Base-by-base conservation (phyloP, 2,888 invertebrate species). In the Conus canariensis region DNA sequence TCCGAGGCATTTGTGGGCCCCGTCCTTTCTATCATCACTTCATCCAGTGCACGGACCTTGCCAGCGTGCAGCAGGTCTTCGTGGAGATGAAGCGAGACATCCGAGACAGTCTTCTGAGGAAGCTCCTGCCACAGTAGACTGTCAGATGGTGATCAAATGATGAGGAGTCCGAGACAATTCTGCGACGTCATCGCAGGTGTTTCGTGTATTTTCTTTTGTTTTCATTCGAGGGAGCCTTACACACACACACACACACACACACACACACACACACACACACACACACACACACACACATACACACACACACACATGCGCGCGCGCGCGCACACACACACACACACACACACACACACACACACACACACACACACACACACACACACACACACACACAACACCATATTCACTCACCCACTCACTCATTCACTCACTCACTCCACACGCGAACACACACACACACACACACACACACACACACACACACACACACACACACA, bases 11-110 rank as follows among this genome's bases (percentile, higher is more conserved):
- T 14, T 89, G 85, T 30, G 74, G 70, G 5, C 30, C 56, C 19
- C 85, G 89, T 12, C 89, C 64, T 5, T 58, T 85, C n/a, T 89
- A 89, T 30, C 89, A 89, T 59, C 89, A 89, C 77, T 89, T 89
- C 45, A 9, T 89, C 85, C 12, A 25, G 70, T 67, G 70, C 77
- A 85, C 77, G 59, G 89, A 89, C 59, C 58, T 56, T 12, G 3
- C 12, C 74, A 89, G 74, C 25, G 89, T 89, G 70, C 85, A 85
- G 74, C 30, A 67, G 22, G 85, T 77, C 9, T 85, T 89, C 59
- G 85, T 70, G n/a, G 89, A 89, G 58, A 85, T 89, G 56, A 85
- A 85, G 45, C 56, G 89, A 30, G 89, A 89, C 85, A 70, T 89
- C 59, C 67, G 89, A 25, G 89, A 89, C 85, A 85, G 74, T 74